A percentile compares a stretch with the other conserved stretches of the same genome.
Evolutionary conservation across 1,140 invertebrate genomes (phyloP).

Genomic region (Achatina immaculata): DNA sequence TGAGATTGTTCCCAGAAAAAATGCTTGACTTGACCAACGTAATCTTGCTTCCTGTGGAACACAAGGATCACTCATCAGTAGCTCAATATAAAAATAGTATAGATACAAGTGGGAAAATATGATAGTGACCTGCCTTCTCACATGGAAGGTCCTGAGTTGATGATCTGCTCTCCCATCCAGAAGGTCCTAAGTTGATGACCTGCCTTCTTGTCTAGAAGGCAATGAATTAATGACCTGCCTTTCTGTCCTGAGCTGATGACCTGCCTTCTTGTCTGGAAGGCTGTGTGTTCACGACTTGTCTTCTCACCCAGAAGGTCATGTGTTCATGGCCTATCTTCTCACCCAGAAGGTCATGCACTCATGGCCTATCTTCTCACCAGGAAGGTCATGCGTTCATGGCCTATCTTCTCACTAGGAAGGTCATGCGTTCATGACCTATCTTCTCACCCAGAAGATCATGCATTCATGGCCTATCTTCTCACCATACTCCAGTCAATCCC

Average conservation of each 20-base stretch:
- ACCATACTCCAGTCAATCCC: too few relatives aligned
- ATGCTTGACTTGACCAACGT: constrained; percentile 85
- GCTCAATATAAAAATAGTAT: constrained; percentile 20
- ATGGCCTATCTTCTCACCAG: too few relatives aligned
- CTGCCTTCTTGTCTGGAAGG: not conserved
- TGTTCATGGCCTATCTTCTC: not conserved
- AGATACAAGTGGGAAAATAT: not conserved
- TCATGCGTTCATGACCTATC: not conserved
- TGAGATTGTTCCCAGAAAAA: constrained; percentile 81
- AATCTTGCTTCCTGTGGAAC: constrained; percentile 83
- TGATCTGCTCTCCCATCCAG: not conserved
- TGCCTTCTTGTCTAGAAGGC: not conserved
- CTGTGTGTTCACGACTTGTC: not conserved
- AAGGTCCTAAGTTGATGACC: not conserved
- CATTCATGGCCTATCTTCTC: not conserved
- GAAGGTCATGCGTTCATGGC: too few relatives aligned
- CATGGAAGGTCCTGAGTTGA: not conserved
- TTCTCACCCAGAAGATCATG: not conserved
- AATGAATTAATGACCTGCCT: not conserved
- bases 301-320: not conserved
- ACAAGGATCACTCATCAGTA: constrained; percentile 52
- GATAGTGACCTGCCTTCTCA: not conserved
- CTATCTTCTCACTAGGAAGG: not conserved
- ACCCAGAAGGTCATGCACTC: not conserved
- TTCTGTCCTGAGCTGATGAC: not conserved